Conservation (phyloP, 2,888 invertebrate genomes). For the Keiferia lycopersicella region DNA sequence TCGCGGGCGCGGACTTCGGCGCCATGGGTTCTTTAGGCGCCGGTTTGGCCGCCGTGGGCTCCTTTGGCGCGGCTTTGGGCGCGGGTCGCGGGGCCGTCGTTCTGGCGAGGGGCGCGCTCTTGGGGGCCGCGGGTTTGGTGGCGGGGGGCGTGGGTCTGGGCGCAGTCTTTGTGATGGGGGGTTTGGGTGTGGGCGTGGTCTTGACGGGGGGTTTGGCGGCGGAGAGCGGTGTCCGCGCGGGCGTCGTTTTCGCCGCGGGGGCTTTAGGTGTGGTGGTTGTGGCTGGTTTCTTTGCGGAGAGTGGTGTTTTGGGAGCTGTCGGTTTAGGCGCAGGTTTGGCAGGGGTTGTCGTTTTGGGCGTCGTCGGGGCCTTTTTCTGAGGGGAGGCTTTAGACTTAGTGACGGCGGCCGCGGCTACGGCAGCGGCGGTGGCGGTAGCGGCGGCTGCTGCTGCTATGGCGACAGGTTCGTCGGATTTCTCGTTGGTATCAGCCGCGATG, state of each 20-base stretch:
- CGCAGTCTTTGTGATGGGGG: conserved; percentile 33
- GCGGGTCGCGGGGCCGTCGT: conserved; percentile 32
- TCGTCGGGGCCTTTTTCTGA: conserved; percentile 43
- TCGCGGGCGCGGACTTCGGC: conserved; percentile 34
- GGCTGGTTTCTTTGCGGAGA: conserved; percentile 42
- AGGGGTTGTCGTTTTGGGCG: conserved; percentile 51
- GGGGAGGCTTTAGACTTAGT: conserved; percentile 39
- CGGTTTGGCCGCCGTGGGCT: conserved; percentile 28
- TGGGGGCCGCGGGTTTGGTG: conserved; percentile 33
- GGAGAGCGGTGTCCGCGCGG: conserved; percentile 33
- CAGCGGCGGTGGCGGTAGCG: conserved; percentile 44
- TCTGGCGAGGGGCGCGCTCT: conserved; percentile 50
- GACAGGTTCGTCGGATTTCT: conserved; percentile 45
- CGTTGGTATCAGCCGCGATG: conserved; percentile 47
- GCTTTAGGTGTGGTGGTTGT: conserved; percentile 45
- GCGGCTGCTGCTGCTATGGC: conserved; percentile 51
- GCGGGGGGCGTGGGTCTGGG: conserved; percentile 35
- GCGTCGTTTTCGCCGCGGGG: conserved; percentile 37
- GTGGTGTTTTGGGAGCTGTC: conserved; percentile 34
- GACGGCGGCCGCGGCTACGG: conserved; percentile 41
- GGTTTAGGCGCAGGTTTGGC: conserved; percentile 48
- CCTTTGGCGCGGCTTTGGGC: conserved; percentile 26
- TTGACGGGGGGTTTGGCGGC: conserved; percentile 40
- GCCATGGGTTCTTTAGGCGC: conserved; percentile 31
- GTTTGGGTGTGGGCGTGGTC: conserved; percentile 35